phyloP scores from a whole-genome alignment of 2,113 vertebrate species.

The Daboia siamensis region DNA sequence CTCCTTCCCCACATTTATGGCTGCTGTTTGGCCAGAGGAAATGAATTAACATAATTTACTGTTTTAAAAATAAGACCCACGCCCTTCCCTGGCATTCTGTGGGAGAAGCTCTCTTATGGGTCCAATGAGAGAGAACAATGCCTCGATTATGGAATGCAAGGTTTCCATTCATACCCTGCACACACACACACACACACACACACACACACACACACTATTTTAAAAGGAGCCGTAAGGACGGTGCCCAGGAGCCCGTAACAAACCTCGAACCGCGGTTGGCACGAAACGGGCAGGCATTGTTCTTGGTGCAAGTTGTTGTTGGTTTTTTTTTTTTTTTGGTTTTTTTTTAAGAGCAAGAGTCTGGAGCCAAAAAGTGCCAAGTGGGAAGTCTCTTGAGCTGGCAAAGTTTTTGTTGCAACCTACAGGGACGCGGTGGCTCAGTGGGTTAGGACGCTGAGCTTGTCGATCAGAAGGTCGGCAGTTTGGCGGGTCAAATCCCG shows the following conservation, averaged over 20 bases:
- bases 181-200: too few species aligned
- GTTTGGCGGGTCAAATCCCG: too few species aligned
- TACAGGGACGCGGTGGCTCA: not conserved
- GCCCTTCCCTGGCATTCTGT: slow-evolving; percentile 38
- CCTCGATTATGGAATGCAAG: slow-evolving; percentile 66
- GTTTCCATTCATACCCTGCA: slow-evolving; percentile 48
- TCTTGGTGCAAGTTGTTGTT: slow-evolving; percentile 37
- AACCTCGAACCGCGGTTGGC: slow-evolving; percentile 47
- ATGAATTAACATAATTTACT: slow-evolving; percentile 86
- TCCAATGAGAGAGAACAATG: slow-evolving; percentile 74
- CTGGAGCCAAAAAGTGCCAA: accelerated
- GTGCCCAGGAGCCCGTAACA: slow-evolving; percentile 6
- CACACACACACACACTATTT: not conserved
- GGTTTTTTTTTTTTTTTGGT: not conserved
- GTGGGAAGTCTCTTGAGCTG: not conserved
- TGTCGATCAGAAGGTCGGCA: too few species aligned
- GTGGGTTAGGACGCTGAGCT: too few species aligned
- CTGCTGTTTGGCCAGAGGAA: slow-evolving; percentile 78
- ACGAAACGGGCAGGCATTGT: slow-evolving; percentile 44
- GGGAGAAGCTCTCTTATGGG: slow-evolving; percentile 63
- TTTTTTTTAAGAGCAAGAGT: slow-evolving; percentile 5
- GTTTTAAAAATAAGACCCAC: slow-evolving; percentile 69
- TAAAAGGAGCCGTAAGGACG: slow-evolving; percentile 40
- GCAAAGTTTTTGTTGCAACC: slow-evolving; percentile 1
- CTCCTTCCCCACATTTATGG: slow-evolving; percentile 72